These are phyloP conservation scores for Tetropium fuscum DNA, from an alignment of 2,888 invertebrate species.

Conservation along the genomic window DNA sequence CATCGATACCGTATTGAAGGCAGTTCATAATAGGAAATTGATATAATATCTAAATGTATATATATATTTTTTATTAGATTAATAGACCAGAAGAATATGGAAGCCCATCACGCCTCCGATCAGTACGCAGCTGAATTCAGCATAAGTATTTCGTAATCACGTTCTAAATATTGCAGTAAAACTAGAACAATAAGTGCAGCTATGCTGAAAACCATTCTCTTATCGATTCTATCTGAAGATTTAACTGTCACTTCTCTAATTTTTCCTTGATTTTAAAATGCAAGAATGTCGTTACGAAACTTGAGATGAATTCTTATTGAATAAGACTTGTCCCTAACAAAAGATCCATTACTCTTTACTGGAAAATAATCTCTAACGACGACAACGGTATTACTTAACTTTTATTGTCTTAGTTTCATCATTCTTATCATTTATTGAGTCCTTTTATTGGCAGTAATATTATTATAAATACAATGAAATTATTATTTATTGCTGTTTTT, in stretches of 20 bases:
- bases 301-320: constrained; percentile 48
- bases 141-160: constrained; percentile 21
- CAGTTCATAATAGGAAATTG: no score
- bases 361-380: constrained; percentile 29
- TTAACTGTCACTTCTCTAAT: constrained; percentile 54
- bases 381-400: constrained; percentile 16
- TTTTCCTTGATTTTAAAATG: constrained; percentile 52
- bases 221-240: constrained; percentile 49
- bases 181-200: constrained; percentile 47
- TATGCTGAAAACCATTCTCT: constrained; percentile 48
- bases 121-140: background rate
- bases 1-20: no score
- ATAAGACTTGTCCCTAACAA: constrained; percentile 39
- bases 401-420: constrained; percentile 2
- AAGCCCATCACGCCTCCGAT: background rate
- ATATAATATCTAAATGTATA: no score
- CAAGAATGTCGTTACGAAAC: constrained; percentile 55
- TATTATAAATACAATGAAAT: constrained; percentile 10
- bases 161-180: constrained; percentile 29
- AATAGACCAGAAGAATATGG: background rate
- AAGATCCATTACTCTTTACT: constrained; percentile 43
- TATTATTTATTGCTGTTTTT: background rate
- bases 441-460: constrained; percentile 1
- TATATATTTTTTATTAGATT: background rate
- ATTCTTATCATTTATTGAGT: background rate